Conservation (phyloP, 2,113 vertebrate species). For the Lanius collurio region DNA sequence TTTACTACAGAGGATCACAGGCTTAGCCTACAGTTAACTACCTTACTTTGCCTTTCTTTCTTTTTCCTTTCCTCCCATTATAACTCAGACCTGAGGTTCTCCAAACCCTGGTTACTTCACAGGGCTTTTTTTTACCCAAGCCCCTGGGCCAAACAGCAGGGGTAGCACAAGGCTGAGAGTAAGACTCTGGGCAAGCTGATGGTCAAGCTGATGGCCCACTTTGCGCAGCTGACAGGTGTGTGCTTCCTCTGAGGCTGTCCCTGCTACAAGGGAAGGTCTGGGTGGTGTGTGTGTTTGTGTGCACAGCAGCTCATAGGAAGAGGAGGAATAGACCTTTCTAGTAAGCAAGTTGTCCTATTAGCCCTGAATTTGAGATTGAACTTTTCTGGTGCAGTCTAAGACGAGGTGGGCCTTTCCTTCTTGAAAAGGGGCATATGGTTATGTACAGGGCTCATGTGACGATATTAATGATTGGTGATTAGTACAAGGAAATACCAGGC, state of each 20-base stretch:
- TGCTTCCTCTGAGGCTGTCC: background rate
- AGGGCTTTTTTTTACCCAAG: background rate
- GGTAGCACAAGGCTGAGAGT: background rate
- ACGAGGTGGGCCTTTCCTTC: background rate
- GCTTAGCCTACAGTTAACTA: background rate
- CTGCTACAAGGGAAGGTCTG: background rate
- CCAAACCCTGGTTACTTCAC: background rate
- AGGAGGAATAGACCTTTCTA: background rate
- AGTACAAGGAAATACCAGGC: conserved; percentile 27
- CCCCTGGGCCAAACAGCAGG: background rate
- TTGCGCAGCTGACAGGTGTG: background rate
- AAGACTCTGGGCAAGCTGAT: background rate
- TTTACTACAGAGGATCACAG: background rate
- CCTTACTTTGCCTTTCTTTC: background rate
- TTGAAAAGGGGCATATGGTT: background rate
- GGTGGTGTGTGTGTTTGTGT: no score
- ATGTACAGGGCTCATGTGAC: background rate
- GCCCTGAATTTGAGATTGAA: background rate
- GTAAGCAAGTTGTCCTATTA: background rate
- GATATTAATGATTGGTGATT: conserved; percentile 3
- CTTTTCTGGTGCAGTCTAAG: background rate
- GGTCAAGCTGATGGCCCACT: background rate
- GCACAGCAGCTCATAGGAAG: background rate
- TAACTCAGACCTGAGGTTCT: background rate
- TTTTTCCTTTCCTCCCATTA: background rate